A percentile compares a stretch with the other conserved stretches of the same genome.
Evolutionary conservation across 2,113 vertebrate genomes (phyloP).

Genomic region (Gulo gulo): DNA sequence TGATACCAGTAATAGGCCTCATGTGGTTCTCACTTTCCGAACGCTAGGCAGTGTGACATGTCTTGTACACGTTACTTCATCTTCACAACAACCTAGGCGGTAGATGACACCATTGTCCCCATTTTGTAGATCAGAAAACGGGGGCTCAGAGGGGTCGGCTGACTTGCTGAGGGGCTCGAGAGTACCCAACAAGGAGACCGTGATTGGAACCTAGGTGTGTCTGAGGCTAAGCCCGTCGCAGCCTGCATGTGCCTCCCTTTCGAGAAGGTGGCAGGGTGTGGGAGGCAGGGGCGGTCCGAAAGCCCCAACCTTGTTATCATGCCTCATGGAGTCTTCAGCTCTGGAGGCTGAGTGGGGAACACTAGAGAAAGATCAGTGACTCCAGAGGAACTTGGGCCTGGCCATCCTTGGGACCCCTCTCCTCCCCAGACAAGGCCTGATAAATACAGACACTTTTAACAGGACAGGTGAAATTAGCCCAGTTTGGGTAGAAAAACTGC

Average conservation of each 20-base stretch:
- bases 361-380: neutral
- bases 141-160: neutral
- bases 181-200: neutral
- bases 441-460: neutral
- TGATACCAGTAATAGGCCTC: no score
- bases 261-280: neutral
- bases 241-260: neutral
- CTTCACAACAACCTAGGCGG: neutral
- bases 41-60: fast-evolving
- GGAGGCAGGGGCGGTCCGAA: neutral
- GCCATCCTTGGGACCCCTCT: neutral
- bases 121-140: neutral
- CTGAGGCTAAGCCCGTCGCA: neutral
- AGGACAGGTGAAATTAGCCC: neutral
- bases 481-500: neutral
- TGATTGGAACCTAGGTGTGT: neutral
- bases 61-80: neutral
- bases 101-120: neutral
- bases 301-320: neutral
- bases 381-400: neutral
- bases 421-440: neutral
- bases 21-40: neutral
- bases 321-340: neutral
- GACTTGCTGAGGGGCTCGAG: neutral
- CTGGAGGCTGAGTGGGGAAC: neutral